Percentiles rank a stretch among this genome's conserved stretches.
These are phyloP conservation scores for Drosophila macrospina DNA, from an alignment of 2,888 invertebrate species.

Conservation along the genomic window DNA sequence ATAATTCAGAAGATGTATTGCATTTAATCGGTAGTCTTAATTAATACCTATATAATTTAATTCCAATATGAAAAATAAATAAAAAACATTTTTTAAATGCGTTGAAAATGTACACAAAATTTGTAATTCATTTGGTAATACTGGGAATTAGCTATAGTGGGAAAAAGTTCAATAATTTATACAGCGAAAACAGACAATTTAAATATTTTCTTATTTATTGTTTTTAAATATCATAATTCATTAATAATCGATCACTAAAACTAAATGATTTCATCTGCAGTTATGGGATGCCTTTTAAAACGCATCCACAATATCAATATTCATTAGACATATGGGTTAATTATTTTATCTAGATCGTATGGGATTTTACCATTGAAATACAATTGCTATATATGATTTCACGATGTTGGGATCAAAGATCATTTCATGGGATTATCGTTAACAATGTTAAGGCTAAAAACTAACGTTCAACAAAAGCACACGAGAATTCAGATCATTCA, in stretches of 20 bases:
- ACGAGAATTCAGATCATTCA: slow-evolving; percentile 52
- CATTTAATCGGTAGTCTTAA: slow-evolving; percentile 76
- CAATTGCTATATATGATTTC: slow-evolving; percentile 37
- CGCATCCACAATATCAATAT: slow-evolving; percentile 24
- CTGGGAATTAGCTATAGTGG: too few species aligned
- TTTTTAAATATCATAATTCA: slow-evolving; percentile 57
- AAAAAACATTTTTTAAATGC: slow-evolving; percentile 61
- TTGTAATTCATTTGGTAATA: too few species aligned
- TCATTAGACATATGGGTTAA: slow-evolving; percentile 27
- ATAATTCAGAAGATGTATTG: slow-evolving; percentile 50
- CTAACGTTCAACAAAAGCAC: slow-evolving; percentile 69
- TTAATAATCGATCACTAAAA: slow-evolving; percentile 58
- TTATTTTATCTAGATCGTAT: slow-evolving; percentile 53
- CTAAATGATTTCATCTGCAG: slow-evolving; percentile 57
- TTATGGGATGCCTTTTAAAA: slow-evolving; percentile 26
- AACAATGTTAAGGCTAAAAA: slow-evolving; percentile 55
- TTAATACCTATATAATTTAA: slow-evolving; percentile 71
- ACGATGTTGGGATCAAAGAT: slow-evolving; percentile 39
- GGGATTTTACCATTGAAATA: slow-evolving; percentile 59
- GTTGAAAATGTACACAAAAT: slow-evolving; percentile 38
- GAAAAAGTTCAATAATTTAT: too few species aligned
- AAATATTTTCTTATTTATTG: slow-evolving; percentile 54
- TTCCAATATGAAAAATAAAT: slow-evolving; percentile 56
- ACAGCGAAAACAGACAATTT: neutral
- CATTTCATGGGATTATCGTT: slow-evolving; percentile 49